Base-by-base conservation (phyloP, 2,113 vertebrate species). In the Spea bombifrons region DNA sequence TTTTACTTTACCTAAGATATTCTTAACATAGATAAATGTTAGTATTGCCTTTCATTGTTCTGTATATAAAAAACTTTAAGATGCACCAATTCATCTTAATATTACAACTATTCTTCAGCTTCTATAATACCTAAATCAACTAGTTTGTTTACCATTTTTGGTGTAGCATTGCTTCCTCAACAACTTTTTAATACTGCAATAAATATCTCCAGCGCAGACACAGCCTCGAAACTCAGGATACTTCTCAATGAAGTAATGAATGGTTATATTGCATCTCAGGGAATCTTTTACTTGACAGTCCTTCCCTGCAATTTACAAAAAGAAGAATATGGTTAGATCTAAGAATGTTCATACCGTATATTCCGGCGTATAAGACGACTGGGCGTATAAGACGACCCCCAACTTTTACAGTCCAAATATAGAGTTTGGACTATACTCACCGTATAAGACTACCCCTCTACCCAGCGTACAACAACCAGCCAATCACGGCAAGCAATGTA, bases 211-310 rank as follows among this genome's bases (percentile, higher is more conserved):
- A 75, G 81, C 80, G 73, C 95, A 97, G 84, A 91, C 75, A 84
- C 95, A 96, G 9, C 82, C 87, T 85, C 66, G 89, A 86, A 94
- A 87, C 7, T 88, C 88, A 13, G 90, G 88, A 68, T 92, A 91
- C 52, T 78, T 78, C 0, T 90, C 84, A 82, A 90, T 73, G 70
- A 93, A 84, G 43, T 82, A 83, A 68, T 89, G 87, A 81, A 95
- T 87, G 66, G 88, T 93, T 86, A 86, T 78, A 69, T 93, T 93
- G 87, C 94, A 97, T 53, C 30, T 81, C 71, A 83, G 75, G 64
- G 84, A 72, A 59, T 90, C 90, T 83, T 87, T 93, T 82, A 90
- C 87, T 82, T 90, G 88, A 84, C 94, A 96, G 79, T 82, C 81
- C 75, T 90, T 89, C 86, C 87, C 95, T 95, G 86, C 73, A 88